These are phyloP conservation scores for Phaenicophaeus curvirostris DNA, from an alignment of 2,797 vertebrate species.

Conservation along the genomic window DNA sequence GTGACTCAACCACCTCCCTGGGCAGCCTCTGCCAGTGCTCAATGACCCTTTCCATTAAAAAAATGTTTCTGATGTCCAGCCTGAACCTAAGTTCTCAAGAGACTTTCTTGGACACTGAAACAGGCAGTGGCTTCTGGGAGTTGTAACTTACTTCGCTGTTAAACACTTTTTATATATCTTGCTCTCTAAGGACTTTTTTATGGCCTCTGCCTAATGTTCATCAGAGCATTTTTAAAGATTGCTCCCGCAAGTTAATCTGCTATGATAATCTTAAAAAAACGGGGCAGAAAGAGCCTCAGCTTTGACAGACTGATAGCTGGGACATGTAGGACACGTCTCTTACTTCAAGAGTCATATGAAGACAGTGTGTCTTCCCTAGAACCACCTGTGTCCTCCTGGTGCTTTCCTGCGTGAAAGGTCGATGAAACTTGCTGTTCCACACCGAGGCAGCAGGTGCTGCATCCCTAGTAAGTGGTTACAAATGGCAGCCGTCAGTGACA, in stretches of 20 bases:
- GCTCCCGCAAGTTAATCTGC: not conserved
- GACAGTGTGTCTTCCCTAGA: not conserved
- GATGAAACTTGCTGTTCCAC: not conserved
- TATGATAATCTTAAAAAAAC: not conserved
- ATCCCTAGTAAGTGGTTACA: not conserved
- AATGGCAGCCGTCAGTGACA: not conserved
- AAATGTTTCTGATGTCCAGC: no score
- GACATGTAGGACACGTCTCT: not conserved
- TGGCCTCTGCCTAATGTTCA: not conserved
- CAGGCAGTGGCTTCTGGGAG: not conserved
- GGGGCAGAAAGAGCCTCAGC: fast-evolving
- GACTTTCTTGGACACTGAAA: not conserved
- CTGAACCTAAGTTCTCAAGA: not conserved
- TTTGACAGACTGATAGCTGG: not conserved
- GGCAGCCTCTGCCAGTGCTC: no score
- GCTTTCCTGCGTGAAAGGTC: not conserved
- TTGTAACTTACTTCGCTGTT: not conserved
- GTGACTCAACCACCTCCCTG: no score
- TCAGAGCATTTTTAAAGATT: not conserved
- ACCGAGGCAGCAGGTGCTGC: not conserved
- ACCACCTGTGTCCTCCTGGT: not conserved
- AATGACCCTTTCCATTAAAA: no score
- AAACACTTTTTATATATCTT: not conserved
- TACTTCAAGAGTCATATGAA: not conserved
- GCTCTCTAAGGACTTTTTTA: not conserved